Evolutionary conservation across 2,888 invertebrate species (phyloP), one percentile per base, ranked within the genome.

Genomic region (Athrips mouffetella): DNA sequence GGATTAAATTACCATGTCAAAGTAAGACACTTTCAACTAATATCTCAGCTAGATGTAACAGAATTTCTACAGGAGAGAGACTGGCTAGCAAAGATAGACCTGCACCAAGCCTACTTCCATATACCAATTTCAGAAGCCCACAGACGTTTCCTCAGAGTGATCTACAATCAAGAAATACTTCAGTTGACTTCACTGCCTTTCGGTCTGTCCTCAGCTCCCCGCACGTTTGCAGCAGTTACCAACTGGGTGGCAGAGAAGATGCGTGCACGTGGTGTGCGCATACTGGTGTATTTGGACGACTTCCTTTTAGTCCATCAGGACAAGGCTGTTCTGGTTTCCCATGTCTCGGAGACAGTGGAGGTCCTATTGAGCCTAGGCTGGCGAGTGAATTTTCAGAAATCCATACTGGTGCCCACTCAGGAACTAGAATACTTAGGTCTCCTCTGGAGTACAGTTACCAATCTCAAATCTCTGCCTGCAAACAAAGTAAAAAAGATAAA

Each of bases 371-470:
- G 10, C 0, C 39, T 60, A 10, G 58, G 58, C 0, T 63, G 60
- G 59, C 48, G 50, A 2, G 11, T 59, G 2, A 59, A 61, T 42
- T 45, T 41, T 31, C 31, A 52, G 13, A 60, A 59, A 39, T 59
- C 57, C 0, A 30, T 55, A 3, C 6, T 48, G 7, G 20, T 15
- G 10, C 58, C 60, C 1, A 18, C 42, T 5, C 53, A 55, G 5
- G 13, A 49, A 6, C 1, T 59, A 21, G 52, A 57, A 21, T 60
- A 52, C 15, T 15, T 41, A 25, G 41, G 41, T 2, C 3, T 41
- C 5, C 10, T 25, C 41, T 54, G 39, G 51, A 8, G 41, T 21
- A 16, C 18, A 23, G 2, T 18, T n/a, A 1, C 6, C 11, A 23
- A n/a, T 40, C 5, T 10, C 2, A 33, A 13, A 35, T 11, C 20